Base-by-base conservation (phyloP, 2,113 vertebrate genomes). In the Loxodonta africana region DNA sequence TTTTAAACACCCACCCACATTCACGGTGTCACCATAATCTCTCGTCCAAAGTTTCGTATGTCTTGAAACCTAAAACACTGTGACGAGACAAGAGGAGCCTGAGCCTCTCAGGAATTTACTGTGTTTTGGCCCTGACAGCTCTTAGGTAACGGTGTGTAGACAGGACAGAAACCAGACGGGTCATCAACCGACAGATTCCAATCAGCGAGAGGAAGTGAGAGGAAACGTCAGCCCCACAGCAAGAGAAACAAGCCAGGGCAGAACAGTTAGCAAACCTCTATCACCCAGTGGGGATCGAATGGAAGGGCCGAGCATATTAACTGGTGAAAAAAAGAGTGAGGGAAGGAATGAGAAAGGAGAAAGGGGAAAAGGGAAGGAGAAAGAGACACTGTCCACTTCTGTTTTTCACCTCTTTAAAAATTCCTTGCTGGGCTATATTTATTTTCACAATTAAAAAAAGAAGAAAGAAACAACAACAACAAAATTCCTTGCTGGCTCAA, bases 221-320 rank as follows among this genome's bases (percentile, higher is more conserved):
- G 73, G n/a, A 21, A 6, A 26, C 4, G 0, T 4, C 23, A 23
- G 76, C 81, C 60, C 44, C n/a, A 8, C 25, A 26, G n/a, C 46
- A 18, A 23, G 41, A 63, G 46, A 53, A 46, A 77, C 90, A 67
- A 89, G 94, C 81, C 88, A 7, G 25, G 48, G 30, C 95, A 92
- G 81, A 81, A 4, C 21, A 2, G 46, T 62, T 7, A 8, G 67
- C 63, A 63, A 90, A 85, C 86, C 67, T 8, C 46, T 88, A 28
- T 26, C 86, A 28, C 57, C 0, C 8, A 69, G 91, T 67, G 88
- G 57, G 88, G 85, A 78, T 6, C 3, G 7, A 62, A 90, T 21
- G 6, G 51, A 23, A 4, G 77, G 62, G 69, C 83, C 62, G 76
- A 44, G 33, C 15, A 48, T 2, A 1, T 2, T 1, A 1, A 25